phyloP scores from a whole-genome alignment of 2,797 vertebrate genomes.

The Pyrocephalus nanus region DNA sequence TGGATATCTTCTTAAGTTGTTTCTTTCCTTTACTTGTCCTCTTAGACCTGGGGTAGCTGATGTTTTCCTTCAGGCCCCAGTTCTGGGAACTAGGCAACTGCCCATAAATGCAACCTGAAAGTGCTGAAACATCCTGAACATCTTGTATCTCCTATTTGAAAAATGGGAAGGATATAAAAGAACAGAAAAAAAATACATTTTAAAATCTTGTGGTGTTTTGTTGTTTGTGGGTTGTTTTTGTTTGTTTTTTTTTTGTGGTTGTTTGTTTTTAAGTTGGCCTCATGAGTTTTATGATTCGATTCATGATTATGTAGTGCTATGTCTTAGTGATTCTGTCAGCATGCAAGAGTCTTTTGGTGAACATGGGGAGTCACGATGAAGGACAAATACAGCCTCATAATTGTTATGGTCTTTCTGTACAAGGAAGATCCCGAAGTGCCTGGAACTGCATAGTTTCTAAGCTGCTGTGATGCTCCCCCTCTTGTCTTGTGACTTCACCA shows the following conservation, averaged over 20 bases:
- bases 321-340: not conserved
- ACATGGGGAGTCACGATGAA: not conserved
- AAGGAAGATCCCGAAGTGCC: not conserved
- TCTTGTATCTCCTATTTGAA: not conserved
- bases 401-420: not conserved
- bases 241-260: too few relatives aligned
- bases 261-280: not conserved
- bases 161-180: not conserved
- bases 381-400: not conserved
- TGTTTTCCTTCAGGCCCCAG: not conserved
- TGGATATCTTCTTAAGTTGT: not conserved
- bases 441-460: not conserved
- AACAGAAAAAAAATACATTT: not conserved
- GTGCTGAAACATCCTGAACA: not conserved
- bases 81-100: not conserved
- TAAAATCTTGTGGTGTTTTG: not conserved
- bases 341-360: not conserved
- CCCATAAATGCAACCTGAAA: not conserved
- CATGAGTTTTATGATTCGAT: not conserved
- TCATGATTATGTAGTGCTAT: not conserved
- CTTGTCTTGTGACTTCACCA: not conserved
- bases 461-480: not conserved
- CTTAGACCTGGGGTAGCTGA: not conserved
- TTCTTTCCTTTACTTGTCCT: not conserved
- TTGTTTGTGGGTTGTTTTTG: rapidly evolving